Evolutionary conservation across 2,113 vertebrate species (phyloP), one percentile per base, ranked within the genome.

Genomic region (Echinops telfairi): DNA sequence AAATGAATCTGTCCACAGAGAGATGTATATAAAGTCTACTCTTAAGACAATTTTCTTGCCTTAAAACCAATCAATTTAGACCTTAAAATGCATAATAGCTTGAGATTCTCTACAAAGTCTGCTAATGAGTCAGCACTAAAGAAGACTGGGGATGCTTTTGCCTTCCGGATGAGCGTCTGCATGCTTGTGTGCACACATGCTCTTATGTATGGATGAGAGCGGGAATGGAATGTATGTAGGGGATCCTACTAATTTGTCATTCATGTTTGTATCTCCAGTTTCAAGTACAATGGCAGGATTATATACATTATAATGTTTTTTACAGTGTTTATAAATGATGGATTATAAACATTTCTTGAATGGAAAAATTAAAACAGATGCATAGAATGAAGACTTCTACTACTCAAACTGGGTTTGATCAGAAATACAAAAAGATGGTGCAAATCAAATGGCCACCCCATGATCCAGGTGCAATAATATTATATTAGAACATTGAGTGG

Each of bases 61-160:
- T 93, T 92, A 66, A 94, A 95, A 93, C 93, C 79, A 96, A 92
- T 88, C 94, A 58, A 14, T 83, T 78, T 86, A 79, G 6, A 43
- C 25, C 40, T 93, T 90, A 86, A 88, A 96, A 86, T 87, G 60
- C 19, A 83, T 75, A 82, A 90, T 43, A 95, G 73, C 68, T 81
- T 88, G 16, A n/a, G 43, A 83, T 90, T 95, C 91, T 86, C 75
- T 85, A 64, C 75, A 82, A 95, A 85, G 62, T 9, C 58, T 92
- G 20, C 15, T 89, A 91, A 87, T 89, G 87, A 86, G 14, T 19
- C 22, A 90, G 33, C 29, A 88, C 5, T 9, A 91, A 90, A 66
- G 58, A 40, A 92, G 31, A 84, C 4, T 40, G 53, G 80, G 76
- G 23, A 20, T 77, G 36, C 4, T 95, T 94, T 94, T 85, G 22